Base-by-base conservation (phyloP, 2,888 invertebrate species). In the Acrocyrtus sp. region DNA sequence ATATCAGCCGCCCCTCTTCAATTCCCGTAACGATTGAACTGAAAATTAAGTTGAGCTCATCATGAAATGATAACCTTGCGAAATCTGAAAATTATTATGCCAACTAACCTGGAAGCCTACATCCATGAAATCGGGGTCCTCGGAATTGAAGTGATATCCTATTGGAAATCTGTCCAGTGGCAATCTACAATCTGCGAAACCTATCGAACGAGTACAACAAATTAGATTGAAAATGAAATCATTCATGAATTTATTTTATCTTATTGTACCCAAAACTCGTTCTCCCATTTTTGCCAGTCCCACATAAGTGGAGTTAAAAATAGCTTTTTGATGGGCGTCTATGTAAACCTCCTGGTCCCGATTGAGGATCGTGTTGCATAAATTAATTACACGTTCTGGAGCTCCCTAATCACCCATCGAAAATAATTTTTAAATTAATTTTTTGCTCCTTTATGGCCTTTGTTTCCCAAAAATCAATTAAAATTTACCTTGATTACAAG, bases 21-120 rank as follows among this genome's bases (percentile, higher is more conserved):
- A 94, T 91, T 53, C 93, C 94, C 2, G 89, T 90, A 0, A 94
- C 93, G 86, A 98, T 98, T 54, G 98, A 98, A 34, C 98, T 97
- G 86, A 98, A 98, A n/a, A n/a, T n/a, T n/a, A n/a, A n/a, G n/a
- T n/a, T n/a, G n/a, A n/a, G n/a, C n/a, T n/a, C n/a, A n/a, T n/a
- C n/a, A n/a, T n/a, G n/a, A n/a, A n/a, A n/a, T n/a, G n/a, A n/a
- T n/a, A n/a, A n/a, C n/a, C n/a, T n/a, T n/a, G n/a, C n/a, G n/a
- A n/a, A n/a, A n/a, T n/a, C n/a, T n/a, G n/a, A n/a, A n/a, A n/a
- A n/a, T n/a, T n/a, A n/a, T n/a, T n/a, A n/a, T n/a, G n/a, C n/a
- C n/a, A n/a, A n/a, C n/a, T 81, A 90, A 90, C 77, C n/a, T 87
- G 83, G 54, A 90, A 85, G 75, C 87, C 86, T 75, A 86, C 86